Evolutionary conservation across 2,888 invertebrate genomes (phyloP).

Genomic region (Melinopterus prodromus): DNA sequence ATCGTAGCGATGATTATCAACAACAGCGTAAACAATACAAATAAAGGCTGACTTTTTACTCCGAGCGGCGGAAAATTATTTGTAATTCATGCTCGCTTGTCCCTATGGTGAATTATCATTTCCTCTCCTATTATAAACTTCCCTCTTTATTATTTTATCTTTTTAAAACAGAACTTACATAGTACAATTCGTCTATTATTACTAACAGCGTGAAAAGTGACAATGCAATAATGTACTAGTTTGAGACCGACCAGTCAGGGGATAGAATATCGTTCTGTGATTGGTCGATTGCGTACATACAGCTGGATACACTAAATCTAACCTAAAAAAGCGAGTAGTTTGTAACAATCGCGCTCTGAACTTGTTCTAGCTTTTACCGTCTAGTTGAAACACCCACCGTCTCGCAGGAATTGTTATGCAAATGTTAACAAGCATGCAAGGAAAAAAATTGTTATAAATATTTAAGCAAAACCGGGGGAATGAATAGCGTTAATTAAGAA

Average conservation of each 20-base stretch:
- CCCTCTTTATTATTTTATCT: background rate
- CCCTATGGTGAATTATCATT: background rate
- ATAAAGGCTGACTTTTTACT: slow-evolving; percentile 6
- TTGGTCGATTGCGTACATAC: too few relatives aligned
- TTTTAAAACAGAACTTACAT: background rate
- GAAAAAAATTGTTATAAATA: background rate
- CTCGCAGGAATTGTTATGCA: background rate
- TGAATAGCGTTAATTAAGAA: slow-evolving; percentile 14
- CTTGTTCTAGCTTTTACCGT: background rate
- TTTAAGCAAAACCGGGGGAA: background rate
- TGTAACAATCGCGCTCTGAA: background rate
- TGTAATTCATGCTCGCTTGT: background rate
- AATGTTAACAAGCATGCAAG: background rate
- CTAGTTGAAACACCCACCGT: background rate
- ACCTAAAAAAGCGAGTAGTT: too few relatives aligned
- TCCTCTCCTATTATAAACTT: background rate
- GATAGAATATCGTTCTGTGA: too few relatives aligned
- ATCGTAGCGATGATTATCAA: background rate
- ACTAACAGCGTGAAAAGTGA: too few relatives aligned
- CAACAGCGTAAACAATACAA: background rate
- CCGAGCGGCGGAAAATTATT: slow-evolving; percentile 11
- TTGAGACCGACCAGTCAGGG: too few relatives aligned
- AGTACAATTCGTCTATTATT: too few relatives aligned
- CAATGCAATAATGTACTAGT: too few relatives aligned
- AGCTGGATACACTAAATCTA: too few relatives aligned